A percentile compares a stretch with the other conserved stretches of the same genome.
phyloP scores from a whole-genome alignment of 1,140 invertebrate species.

The Hydropsyche tenuis region DNA sequence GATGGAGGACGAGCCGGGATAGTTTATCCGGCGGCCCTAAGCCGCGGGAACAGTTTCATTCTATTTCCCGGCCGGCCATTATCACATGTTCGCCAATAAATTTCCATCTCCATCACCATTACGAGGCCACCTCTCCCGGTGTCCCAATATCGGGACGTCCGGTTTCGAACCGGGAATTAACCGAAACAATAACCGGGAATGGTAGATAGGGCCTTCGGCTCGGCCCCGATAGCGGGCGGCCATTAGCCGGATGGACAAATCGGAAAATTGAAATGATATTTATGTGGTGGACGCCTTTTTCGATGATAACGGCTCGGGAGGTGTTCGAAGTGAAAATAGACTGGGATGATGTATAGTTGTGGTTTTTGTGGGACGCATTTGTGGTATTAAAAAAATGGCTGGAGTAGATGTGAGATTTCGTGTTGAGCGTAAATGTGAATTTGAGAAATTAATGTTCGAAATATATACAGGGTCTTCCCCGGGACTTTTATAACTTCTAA shows the following conservation, averaged over 20 bases:
- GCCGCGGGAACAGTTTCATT: constrained; percentile 33
- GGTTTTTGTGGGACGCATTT: too few species aligned
- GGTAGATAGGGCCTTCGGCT: not conserved
- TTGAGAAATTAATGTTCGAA: too few species aligned
- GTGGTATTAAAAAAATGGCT: too few species aligned
- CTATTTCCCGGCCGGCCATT: constrained; percentile 36
- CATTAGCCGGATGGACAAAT: constrained; percentile 30
- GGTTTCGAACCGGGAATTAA: constrained; percentile 34
- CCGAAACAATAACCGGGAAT: constrained; percentile 38
- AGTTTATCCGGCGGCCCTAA: constrained; percentile 14
- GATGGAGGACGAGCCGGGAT: not conserved
- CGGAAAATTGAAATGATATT: constrained; percentile 35
- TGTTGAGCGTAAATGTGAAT: too few species aligned
- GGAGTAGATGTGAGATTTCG: too few species aligned
- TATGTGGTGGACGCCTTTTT: constrained; percentile 17
- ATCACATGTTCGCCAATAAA: constrained; percentile 41
- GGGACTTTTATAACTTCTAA: too few species aligned
- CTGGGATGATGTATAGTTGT: too few species aligned
- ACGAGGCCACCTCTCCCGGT: not conserved
- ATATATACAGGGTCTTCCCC: too few species aligned
- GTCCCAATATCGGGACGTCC: not conserved
- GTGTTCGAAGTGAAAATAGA: too few species aligned
- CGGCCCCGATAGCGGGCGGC: not conserved
- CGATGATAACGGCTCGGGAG: too few species aligned
- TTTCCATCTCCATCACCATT: constrained; percentile 30